Base-by-base conservation (phyloP, 2,888 invertebrate genomes). In the Macrophya alboannulata region DNA sequence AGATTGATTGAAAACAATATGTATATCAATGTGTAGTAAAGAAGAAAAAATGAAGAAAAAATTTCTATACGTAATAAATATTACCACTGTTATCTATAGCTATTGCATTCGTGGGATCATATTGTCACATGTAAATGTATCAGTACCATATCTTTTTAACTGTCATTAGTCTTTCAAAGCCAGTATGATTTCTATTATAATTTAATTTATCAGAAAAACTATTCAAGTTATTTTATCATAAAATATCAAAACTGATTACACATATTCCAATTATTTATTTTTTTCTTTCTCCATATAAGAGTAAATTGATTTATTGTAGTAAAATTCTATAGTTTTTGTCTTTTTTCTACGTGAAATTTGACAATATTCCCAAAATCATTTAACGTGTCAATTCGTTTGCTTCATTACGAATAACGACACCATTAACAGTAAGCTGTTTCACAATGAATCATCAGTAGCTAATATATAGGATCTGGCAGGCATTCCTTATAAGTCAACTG, bases 401-500 rank as follows among this genome's bases (percentile, higher is more conserved):
- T 59, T 21, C 43, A 9, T 62, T 81, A 21, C 62, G 10, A 81
- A 81, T 81, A 81, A 62, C 62, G 43, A 81, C 9, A n/a, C 21
- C 45, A 43, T 21, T 68, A 65, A 4, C 45, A 65, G 68, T 51
- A n/a, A 25, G 48, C 45, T 72, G 45, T 21, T 72, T 31, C 5
- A 40, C 25, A 84, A 45, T 84, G 83, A 85, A 81, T 85, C 84
- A 85, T 85, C 74, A 40, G 45, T 65, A 37, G 37, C 12, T 43
- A 83, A 85, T 65, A 84, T 45, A 81, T 68, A 81, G 62, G 59
- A 83, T 83, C 81, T 21, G 43, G 17, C n/a, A 40, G 59, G 68
- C 45, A 65, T 85, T 79, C 85, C 79, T 48, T 81, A 68, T 85
- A 82, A 68, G 71, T 71, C 51, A 65, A 82, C 77, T 71, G 82